A percentile compares a stretch with the other conserved stretches of the same genome.
Conservation (phyloP, 2,113 vertebrate genomes). For the Chaetops frenatus region DNA sequence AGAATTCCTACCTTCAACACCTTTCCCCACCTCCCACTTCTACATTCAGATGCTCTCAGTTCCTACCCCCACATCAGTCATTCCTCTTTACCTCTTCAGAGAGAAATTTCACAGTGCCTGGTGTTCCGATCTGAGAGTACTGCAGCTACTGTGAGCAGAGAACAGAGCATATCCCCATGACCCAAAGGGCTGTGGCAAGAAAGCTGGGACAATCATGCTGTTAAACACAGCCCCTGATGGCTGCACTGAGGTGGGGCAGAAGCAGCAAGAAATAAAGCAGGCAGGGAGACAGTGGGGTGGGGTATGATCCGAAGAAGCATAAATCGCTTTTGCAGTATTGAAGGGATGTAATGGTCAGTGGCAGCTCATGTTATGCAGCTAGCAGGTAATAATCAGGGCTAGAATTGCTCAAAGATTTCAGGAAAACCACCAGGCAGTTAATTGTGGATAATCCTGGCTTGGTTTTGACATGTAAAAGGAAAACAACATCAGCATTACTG, state of each 20-base stretch:
- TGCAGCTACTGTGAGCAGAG: constrained; percentile 68
- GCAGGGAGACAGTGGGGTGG: constrained; percentile 31
- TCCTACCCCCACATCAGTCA: neutral
- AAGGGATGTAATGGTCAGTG: constrained; percentile 13
- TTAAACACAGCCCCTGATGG: neutral
- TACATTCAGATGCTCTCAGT: neutral
- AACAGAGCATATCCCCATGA: neutral
- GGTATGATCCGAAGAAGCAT: constrained; percentile 7
- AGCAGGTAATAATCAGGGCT: constrained; percentile 21
- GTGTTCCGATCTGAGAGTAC: constrained; percentile 30
- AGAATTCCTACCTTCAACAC: neutral
- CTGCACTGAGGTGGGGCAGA: constrained; percentile 23
- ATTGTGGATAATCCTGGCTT: constrained; percentile 27
- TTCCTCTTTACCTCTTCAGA: neutral
- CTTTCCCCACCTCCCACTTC: neutral
- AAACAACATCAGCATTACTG: constrained; percentile 67
- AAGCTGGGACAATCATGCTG: neutral
- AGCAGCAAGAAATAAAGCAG: constrained; percentile 41
- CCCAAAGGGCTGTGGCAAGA: constrained; percentile 5
- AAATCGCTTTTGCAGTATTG: neutral
- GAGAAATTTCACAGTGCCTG: neutral
- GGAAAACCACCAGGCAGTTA: constrained; percentile 39
- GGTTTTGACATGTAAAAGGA: constrained; percentile 58
- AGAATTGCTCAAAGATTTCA: neutral
- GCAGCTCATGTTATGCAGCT: constrained; percentile 19